Conservation (phyloP, 2,113 vertebrate species). For the Boleophthalmus pectinirostris region DNA sequence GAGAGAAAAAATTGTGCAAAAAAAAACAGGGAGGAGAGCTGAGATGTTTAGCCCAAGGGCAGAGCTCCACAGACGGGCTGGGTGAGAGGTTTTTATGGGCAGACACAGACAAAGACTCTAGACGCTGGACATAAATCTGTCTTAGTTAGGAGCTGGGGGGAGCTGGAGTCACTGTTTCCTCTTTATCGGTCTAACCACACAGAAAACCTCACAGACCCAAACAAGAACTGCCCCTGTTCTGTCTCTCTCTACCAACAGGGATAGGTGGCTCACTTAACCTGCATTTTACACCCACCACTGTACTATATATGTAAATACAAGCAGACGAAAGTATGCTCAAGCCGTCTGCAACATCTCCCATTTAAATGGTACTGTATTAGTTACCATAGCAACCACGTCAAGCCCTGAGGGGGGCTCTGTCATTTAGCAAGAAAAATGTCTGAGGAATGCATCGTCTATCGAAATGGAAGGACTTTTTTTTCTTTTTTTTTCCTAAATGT, state of each 20-base stretch:
- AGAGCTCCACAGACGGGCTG: slow-evolving; percentile 37
- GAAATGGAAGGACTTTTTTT: neutral
- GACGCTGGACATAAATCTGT: slow-evolving; percentile 58
- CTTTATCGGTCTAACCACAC: slow-evolving; percentile 52
- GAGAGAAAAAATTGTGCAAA: neutral
- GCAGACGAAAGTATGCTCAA: neutral
- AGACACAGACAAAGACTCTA: slow-evolving; percentile 58
- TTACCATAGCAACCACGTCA: slow-evolving; percentile 48
- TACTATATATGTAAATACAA: slow-evolving; percentile 12
- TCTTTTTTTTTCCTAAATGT: neutral
- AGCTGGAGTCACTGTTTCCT: slow-evolving; percentile 31
- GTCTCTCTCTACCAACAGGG: neutral
- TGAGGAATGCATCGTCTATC: neutral
- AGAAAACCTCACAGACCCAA: slow-evolving; percentile 23
- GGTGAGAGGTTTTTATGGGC: slow-evolving; percentile 49
- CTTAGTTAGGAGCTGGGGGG: slow-evolving; percentile 54
- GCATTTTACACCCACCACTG: neutral
- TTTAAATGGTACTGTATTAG: slow-evolving; percentile 24
- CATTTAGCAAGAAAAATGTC: slow-evolving; percentile 25
- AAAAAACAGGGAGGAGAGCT: slow-evolving; percentile 19
- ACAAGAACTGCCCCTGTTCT: slow-evolving; percentile 28
- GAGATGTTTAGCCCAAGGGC: slow-evolving; percentile 39
- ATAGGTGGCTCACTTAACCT: neutral
- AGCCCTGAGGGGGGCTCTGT: slow-evolving; percentile 26
- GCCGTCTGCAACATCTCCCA: neutral